These are phyloP conservation scores for Maniola hyperantus DNA, from an alignment of 2,888 invertebrate genomes.

Conservation along the genomic window DNA sequence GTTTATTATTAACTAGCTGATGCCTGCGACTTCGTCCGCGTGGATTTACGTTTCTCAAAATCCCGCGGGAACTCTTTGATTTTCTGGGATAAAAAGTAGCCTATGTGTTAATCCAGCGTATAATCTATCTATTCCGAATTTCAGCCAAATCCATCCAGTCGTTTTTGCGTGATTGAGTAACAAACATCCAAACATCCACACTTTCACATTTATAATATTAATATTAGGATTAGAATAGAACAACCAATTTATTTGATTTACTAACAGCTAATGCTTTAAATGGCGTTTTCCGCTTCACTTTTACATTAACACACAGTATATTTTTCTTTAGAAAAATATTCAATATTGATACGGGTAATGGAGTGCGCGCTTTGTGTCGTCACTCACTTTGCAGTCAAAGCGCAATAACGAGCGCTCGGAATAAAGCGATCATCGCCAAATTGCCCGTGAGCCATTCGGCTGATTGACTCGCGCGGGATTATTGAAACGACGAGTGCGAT, in stretches of 20 bases:
- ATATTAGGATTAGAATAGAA: no score
- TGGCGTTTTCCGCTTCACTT: neutral
- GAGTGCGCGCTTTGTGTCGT: slow-evolving; percentile 27
- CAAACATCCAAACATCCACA: no score
- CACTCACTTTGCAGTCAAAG: slow-evolving; percentile 39
- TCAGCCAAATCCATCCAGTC: no score
- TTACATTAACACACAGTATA: neutral
- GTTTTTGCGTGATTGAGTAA: no score
- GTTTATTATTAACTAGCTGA: no score
- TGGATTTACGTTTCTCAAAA: no score
- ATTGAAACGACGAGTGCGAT: slow-evolving; percentile 31
- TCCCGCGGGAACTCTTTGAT: no score
- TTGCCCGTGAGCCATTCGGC: slow-evolving; percentile 45
- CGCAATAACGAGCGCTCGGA: slow-evolving; percentile 39
- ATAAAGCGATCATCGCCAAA: slow-evolving; percentile 45
- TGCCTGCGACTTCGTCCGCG: no score
- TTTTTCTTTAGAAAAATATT: slow-evolving; percentile 5
- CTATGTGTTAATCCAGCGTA: no score
- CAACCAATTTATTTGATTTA: neutral
- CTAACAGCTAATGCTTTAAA: slow-evolving; percentile 3
- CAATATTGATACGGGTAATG: slow-evolving; percentile 19
- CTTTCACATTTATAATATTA: no score
- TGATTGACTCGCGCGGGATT: slow-evolving; percentile 44
- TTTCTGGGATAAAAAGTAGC: no score
- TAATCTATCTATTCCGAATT: no score